Base-by-base conservation (phyloP, 2,113 vertebrate genomes). In the Oncorhynchus masou region DNA sequence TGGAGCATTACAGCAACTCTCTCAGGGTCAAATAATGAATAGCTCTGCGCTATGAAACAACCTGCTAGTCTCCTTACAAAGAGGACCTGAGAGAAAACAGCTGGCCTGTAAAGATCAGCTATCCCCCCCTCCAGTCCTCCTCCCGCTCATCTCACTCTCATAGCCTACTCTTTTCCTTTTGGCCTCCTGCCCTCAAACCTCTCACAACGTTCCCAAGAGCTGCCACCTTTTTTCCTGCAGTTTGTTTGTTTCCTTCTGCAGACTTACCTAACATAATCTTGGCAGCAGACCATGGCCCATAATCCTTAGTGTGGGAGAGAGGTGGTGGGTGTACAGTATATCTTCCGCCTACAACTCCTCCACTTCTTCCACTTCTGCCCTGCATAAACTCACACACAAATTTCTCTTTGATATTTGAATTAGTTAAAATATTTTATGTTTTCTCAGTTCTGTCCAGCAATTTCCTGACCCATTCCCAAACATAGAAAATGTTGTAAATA, bases 1-100 rank as follows among this genome's bases (percentile, higher is more conserved):
- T 93, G 91, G 92, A 92, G 93, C 79, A 79, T 92, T 94, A 95
- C 91, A 91, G 91, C 92, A 94, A 94, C 92, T 94, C 95, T 95
- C 95, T 79, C 89, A 93, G 93, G 94, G 91, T 92, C 91, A 92
- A 90, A 91, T 93, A 81, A 84, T 93, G 94, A 95, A 95, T 94
- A 93, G 95, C 94, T 93, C 94, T 78, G 81, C 68, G 51, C 65
- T 68, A 73, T 27, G 92, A 93, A 93, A 91, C 92, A 95, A 95
- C 93, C 94, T 94, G 95, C 93, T 94, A 92, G 93, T 93, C 94
- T 94, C 93, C 94, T 95, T 93, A 92, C 94, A 94, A 94, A 83
- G 92, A 94, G 90, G 94, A 95, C 94, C 94, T 94, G 93, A 93
- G 93, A 95, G 92, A 92, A 90, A 95, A 96, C 95, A 96, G 94